Base-by-base conservation (phyloP, 2,888 invertebrate species). In the Zootermopsis nevadensis region DNA sequence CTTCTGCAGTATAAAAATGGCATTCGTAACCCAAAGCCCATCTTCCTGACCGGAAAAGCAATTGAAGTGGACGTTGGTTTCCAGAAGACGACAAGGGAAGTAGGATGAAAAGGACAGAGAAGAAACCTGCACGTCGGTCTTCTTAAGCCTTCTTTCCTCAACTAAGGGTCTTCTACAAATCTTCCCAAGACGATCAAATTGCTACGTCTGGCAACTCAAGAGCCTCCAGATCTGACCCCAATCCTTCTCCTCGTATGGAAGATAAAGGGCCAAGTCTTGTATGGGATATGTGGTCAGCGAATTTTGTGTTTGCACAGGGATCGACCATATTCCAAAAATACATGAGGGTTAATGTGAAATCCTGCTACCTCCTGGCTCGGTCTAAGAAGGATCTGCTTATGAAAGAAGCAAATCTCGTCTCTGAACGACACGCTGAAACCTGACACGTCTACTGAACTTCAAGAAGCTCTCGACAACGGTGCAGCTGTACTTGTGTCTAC, bases 31-130 rank as follows among this genome's bases (percentile, higher is more conserved):
- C 79, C 79, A 83, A 83, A 81, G 31, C 82, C 55, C 60, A 38
- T 74, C 80, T 76, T 60, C 80, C 83, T 83, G 80, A 80, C 79
- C 83, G 80, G 83, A 81, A 72, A 80, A 80, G 76, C 83, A 83
- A 83, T 81, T 80, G 80, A 83, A 83, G 83, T 76, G 83, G 83
- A 83, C 79, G 8, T 53, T 77, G 77, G 53, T 77, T 77, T 35
- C 48, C 38, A 53, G 31, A 77, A 77, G 77, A 77, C 69, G 74
- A 74, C 38, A 74, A 38, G 74, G 74, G 24, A 74, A 38, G 38
- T 2, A 24, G 38, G 74, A 38, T 38, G 33, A 74, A 74, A 74
- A 30, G 33, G 69, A 69, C 6, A 69, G 33, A 15, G 12, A 24
- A 19, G 67, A 31, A 22, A 69, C 31, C 35, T 79, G 79, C 66